Conservation (phyloP, 2,888 invertebrate species). For the Ceriagrion tenellum region DNA sequence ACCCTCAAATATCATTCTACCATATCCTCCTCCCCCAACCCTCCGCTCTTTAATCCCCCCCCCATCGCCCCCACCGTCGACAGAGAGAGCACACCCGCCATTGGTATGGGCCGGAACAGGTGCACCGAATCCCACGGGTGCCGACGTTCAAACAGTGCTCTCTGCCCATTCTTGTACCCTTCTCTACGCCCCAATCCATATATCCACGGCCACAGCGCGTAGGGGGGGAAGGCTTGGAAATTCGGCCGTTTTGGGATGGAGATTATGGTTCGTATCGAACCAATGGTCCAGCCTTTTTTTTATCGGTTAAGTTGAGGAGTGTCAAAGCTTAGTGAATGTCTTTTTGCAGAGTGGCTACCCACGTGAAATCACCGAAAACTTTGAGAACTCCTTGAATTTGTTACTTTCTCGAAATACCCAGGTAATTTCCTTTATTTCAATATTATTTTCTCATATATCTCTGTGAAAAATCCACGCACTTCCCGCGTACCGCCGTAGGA, state of each 20-base stretch:
- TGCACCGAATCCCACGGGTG: constrained; percentile 25
- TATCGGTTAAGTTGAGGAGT: too few species aligned
- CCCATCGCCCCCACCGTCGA: not conserved
- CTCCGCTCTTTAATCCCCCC: not conserved
- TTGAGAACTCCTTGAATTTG: too few species aligned
- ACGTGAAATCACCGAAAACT: too few species aligned
- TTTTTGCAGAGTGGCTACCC: too few species aligned
- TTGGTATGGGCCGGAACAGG: constrained; percentile 24
- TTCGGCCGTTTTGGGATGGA: not conserved
- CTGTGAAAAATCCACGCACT: too few species aligned
- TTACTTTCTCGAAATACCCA: too few species aligned
- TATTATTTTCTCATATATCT: too few species aligned
- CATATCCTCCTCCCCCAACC: not conserved
- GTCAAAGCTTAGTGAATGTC: too few species aligned
- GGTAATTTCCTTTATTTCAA: too few species aligned
- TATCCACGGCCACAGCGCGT: not conserved
- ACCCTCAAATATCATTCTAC: constrained; percentile 12
- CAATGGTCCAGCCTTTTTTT: too few species aligned
- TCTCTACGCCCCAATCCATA: not conserved
- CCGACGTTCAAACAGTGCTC: constrained; percentile 36
- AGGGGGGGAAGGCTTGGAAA: not conserved
- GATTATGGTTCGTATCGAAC: not conserved
- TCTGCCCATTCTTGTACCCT: not conserved
- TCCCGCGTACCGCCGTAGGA: too few species aligned
- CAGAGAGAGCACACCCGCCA: not conserved